These are phyloP conservation scores for Andrena bucephala DNA, from an alignment of 2,888 invertebrate species.

Conservation along the genomic window DNA sequence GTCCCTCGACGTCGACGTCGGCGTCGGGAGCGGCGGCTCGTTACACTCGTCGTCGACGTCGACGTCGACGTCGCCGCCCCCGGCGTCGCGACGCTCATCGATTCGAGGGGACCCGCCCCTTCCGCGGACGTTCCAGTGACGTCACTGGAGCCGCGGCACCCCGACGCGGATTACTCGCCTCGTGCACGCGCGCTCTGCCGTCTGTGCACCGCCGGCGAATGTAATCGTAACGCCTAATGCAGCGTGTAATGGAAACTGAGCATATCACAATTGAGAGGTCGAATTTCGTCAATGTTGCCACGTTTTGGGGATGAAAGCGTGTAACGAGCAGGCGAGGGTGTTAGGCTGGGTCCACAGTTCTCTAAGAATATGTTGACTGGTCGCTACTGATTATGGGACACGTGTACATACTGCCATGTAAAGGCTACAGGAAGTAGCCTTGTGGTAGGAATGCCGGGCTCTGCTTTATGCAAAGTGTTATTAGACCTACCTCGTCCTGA, in stretches of 20 bases:
- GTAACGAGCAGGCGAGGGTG: too few species aligned
- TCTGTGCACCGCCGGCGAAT: neutral
- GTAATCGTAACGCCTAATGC: neutral
- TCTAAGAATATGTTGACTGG: too few species aligned
- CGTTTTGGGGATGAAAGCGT: too few species aligned
- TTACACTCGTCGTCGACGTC: conserved; percentile 72
- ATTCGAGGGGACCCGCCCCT: conserved; percentile 74
- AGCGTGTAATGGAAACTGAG: neutral
- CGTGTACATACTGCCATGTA: neutral
- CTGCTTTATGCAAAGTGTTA: too few species aligned
- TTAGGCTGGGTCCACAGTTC: too few species aligned
- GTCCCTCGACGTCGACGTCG: conserved; percentile 59
- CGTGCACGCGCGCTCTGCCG: neutral
- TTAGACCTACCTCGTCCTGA: neutral
- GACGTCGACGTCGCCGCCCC: conserved; percentile 73
- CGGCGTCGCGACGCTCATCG: conserved; percentile 76
- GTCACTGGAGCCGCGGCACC: conserved; percentile 76
- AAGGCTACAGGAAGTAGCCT: too few species aligned
- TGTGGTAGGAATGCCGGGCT: too few species aligned
- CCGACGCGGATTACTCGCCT: conserved; percentile 32
- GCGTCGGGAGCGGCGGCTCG: conserved; percentile 63
- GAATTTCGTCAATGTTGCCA: too few species aligned
- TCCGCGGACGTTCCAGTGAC: conserved; percentile 76
- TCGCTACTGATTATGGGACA: too few species aligned
- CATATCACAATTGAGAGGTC: too few species aligned